A percentile compares a stretch with the other conserved stretches of the same genome.
phyloP scores from a whole-genome alignment of 2,113 vertebrate genomes.

The Hypanus sabinus region DNA sequence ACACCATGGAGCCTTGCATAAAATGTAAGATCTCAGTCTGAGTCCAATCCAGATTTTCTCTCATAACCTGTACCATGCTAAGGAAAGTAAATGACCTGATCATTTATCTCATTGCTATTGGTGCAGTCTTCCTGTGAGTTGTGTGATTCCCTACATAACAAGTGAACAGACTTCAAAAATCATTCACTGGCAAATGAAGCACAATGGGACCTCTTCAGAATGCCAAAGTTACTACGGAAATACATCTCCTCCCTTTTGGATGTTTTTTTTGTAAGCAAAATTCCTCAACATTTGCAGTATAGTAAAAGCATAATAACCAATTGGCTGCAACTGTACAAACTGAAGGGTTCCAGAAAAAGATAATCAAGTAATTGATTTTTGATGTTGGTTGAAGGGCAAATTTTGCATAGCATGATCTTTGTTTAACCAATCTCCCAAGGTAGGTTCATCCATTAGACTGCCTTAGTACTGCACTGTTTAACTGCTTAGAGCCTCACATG shows the following conservation, averaged over 20 bases:
- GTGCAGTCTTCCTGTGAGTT: background rate
- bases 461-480: background rate
- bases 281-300: background rate
- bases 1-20: background rate
- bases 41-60: background rate
- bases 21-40: background rate
- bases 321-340: background rate
- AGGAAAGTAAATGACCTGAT: background rate
- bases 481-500: background rate
- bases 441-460: background rate
- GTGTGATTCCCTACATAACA: background rate
- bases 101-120: background rate
- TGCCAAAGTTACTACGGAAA: background rate
- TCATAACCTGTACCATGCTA: background rate
- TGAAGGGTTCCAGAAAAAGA: background rate
- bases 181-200: background rate
- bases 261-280: background rate
- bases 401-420: background rate
- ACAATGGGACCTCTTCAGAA: background rate
- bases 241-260: background rate
- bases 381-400: background rate
- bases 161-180: background rate
- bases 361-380: background rate
- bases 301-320: background rate
- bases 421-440: background rate